These are phyloP conservation scores for Apocheima hispidaria DNA, from an alignment of 2,888 invertebrate genomes.

Conservation along the genomic window DNA sequence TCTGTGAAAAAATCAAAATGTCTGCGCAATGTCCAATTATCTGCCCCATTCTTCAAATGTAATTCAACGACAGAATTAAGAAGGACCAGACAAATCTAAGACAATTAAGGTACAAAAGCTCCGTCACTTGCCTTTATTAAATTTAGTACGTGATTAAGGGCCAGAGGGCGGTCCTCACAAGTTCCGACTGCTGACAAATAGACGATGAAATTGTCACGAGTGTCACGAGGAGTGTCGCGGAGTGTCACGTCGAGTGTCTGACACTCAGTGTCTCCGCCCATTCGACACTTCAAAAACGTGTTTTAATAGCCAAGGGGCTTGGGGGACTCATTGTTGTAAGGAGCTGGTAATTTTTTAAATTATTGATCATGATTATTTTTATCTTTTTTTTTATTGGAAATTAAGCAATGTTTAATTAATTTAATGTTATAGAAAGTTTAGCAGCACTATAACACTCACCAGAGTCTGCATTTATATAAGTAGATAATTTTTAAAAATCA, in stretches of 20 bases:
- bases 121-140: constrained; percentile 42
- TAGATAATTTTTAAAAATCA: no score
- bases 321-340: constrained; percentile 26
- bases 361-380: neutral
- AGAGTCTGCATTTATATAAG: no score
- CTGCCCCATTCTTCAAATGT: constrained; percentile 10
- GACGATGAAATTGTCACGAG: constrained; percentile 60
- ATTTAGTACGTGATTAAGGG: constrained; percentile 44
- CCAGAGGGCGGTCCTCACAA: constrained; percentile 40
- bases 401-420: no score
- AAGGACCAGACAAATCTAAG: constrained; percentile 32
- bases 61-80: constrained; percentile 17
- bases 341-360: neutral
- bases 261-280: constrained; percentile 64
- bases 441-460: no score
- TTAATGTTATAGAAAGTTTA: no score
- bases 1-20: neutral
- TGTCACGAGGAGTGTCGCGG: constrained; percentile 15
- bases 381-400: neutral
- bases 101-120: constrained; percentile 34
- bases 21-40: constrained; percentile 17
- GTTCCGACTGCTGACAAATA: constrained; percentile 58
- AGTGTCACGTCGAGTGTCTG: constrained; percentile 24
- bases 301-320: constrained; percentile 32
- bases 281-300: constrained; percentile 42